Evolutionary conservation across 1,140 invertebrate species (phyloP).

Genomic region (Odontomachus brunneus): DNA sequence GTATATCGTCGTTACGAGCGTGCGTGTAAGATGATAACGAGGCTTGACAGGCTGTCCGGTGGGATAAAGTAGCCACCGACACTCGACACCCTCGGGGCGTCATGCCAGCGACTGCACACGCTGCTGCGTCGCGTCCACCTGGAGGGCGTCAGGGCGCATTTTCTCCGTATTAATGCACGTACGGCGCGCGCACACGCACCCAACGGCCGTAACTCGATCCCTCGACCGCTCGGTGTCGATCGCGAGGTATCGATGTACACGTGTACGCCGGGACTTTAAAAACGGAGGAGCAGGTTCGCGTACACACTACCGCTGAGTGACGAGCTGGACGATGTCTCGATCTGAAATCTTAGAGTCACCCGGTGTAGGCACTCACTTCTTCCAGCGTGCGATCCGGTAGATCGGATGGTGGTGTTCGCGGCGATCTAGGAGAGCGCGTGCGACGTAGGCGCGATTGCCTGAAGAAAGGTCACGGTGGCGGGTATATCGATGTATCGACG

Average conservation of each 20-base stretch:
- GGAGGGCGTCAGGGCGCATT: conserved; percentile 66
- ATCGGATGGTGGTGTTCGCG: conserved; percentile 8
- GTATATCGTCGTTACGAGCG: conserved; percentile 71
- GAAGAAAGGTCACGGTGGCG: conserved; percentile 4
- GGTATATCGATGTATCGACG: neutral
- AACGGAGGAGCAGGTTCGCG: conserved; percentile 74
- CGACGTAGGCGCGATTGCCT: neutral
- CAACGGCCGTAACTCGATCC: conserved; percentile 66
- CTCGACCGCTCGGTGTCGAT: conserved; percentile 61
- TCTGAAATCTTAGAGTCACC: conserved; percentile 71
- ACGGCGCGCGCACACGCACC: conserved; percentile 73
- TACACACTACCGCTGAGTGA: conserved; percentile 54
- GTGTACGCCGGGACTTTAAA: conserved; percentile 68
- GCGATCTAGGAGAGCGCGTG: neutral
- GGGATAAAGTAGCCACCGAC: conserved; percentile 81
- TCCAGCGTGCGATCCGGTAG: neutral
- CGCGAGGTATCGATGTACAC: conserved; percentile 74
- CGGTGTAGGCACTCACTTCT: conserved; percentile 44
- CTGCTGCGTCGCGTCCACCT: conserved; percentile 31
- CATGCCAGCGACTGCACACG: conserved; percentile 70
- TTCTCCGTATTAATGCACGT: conserved; percentile 75
- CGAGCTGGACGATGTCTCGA: conserved; percentile 67
- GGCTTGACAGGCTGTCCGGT: conserved; percentile 83
- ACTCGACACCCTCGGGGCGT: conserved; percentile 79
- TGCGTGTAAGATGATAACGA: conserved; percentile 83